These are phyloP conservation scores for Indicator indicator DNA, from an alignment of 2,113 vertebrate genomes.

Conservation along the genomic window DNA sequence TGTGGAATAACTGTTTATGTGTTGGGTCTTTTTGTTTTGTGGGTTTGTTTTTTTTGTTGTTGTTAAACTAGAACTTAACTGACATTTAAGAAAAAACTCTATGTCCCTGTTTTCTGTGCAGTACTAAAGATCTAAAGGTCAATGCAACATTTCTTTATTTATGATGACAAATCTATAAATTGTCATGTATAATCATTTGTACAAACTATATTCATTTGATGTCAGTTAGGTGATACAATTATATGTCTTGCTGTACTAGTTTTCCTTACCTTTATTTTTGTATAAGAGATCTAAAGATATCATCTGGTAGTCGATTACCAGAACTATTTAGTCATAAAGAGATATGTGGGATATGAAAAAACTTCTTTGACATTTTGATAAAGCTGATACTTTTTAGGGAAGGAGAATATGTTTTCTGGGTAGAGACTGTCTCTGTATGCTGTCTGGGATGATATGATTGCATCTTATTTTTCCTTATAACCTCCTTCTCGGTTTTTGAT, in stretches of 20 bases:
- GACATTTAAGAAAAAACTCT: background rate
- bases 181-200: rapidly evolving
- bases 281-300: background rate
- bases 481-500: background rate
- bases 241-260: background rate
- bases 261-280: background rate
- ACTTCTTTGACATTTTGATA: background rate
- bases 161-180: background rate
- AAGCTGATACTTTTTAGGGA: background rate
- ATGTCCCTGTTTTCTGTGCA: background rate
- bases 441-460: background rate
- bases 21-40: background rate
- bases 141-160: background rate
- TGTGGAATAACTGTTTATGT: too few relatives aligned
- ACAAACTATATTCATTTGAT: background rate
- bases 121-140: background rate
- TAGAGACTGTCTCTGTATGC: background rate
- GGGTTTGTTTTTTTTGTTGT: background rate
- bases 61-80: background rate
- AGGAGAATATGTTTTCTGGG: background rate
- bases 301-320: background rate
- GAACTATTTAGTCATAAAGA: background rate
- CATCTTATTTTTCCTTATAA: background rate
- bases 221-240: background rate
- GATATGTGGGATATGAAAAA: background rate